These are phyloP conservation scores for Hippopotamus amphibius DNA, from an alignment of 2,113 vertebrate genomes.

Conservation along the genomic window DNA sequence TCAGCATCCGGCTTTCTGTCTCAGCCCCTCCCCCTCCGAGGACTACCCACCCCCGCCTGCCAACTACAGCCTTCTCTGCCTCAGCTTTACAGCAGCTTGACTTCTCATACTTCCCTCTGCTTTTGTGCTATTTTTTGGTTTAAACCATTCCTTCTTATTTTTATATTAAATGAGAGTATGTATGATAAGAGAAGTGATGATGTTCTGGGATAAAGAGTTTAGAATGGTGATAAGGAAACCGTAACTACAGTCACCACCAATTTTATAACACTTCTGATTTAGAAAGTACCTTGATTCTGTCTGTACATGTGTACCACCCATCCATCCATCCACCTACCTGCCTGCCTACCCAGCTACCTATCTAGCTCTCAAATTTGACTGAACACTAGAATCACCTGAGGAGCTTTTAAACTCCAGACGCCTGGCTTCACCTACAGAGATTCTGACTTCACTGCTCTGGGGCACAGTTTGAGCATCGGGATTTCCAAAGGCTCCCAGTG, in stretches of 20 bases:
- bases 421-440: background rate
- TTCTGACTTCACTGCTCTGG: background rate
- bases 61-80: background rate
- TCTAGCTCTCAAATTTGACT: background rate
- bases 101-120: background rate
- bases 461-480: background rate
- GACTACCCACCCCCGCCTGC: too few species aligned
- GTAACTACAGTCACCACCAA: background rate
- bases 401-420: background rate
- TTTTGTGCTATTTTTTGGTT: background rate
- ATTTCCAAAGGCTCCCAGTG: background rate
- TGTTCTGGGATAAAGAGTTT: background rate
- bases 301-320: too few species aligned
- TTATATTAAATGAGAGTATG: background rate
- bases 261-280: background rate
- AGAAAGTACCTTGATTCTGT: background rate
- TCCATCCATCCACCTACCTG: background rate
- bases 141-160: background rate
- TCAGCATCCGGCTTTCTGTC: background rate
- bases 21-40: rapidly evolving
- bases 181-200: background rate
- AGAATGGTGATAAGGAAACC: background rate
- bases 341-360: background rate
- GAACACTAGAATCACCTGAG: background rate
- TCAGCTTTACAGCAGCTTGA: background rate